Evolutionary conservation across 2,888 invertebrate species (phyloP), one percentile per base, ranked within the genome.

Genomic region (Philaethria dido): DNA sequence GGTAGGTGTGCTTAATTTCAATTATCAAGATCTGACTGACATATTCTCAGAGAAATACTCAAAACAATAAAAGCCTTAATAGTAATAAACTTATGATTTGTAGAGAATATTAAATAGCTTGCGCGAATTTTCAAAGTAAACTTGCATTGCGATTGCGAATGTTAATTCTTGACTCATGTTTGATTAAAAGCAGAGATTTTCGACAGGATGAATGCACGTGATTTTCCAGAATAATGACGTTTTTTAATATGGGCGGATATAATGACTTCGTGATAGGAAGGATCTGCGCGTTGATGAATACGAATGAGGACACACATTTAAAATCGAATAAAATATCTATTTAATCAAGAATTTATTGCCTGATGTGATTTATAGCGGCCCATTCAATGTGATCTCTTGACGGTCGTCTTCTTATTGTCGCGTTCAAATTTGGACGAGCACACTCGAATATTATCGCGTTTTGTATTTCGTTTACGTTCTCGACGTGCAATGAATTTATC

Each of bases 1-100:
- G 86, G 90, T 88, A 86, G 89, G 89, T 89, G 86, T 86, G 83
- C 87, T 88, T 89, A 89, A 90, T 89, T 86, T 88, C 87, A 89
- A 90, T 89, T 89, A 89, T 89, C 86, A 84, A 79, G 75, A 83
- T 83, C 84, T 85, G 84, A 87, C 86, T 87, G 88, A 86, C 91
- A 83, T 84, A 86, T 88, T 85, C 84, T 85, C 85, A 87, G 86
- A 88, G 78, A 80, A 84, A 84, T 80, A 80, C 75, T 75, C 78
- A 47, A 84, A 82, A 87, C 81, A 86, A 85, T 84, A 87, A 86
- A 77, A 80, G 74, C 78, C 77, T 80, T 82, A 84, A 85, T 80
- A 81, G 79, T 81, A 84, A 78, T 76, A 75, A 79, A 80, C 81
- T 81, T 76, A 80, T 84, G 82, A 84, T 84, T 80, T 78, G 80